Conservation (phyloP, 2,113 vertebrate species). For the Zosterops japonicus region DNA sequence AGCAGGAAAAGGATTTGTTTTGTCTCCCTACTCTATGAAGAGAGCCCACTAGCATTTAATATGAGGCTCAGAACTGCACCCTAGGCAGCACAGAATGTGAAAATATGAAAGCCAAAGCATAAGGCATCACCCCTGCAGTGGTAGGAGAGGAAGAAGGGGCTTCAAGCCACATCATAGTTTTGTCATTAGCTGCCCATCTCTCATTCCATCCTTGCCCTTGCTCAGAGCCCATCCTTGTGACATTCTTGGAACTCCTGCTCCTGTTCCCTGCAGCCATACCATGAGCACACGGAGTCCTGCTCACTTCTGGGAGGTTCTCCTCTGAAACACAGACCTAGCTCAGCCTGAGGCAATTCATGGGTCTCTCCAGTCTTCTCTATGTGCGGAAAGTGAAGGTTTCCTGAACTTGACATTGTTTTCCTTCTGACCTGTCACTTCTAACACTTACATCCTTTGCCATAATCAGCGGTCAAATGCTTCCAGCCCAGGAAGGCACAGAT, state of each 20-base stretch:
- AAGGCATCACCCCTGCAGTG: background rate
- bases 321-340: background rate
- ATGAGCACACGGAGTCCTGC: background rate
- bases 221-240: background rate
- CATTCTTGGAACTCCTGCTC: background rate
- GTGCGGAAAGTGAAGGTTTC: background rate
- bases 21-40: no score
- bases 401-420: background rate
- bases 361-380: background rate
- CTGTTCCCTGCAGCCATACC: background rate
- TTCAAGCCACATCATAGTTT: background rate
- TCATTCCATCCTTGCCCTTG: accelerated
- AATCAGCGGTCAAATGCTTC: background rate
- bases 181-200: background rate
- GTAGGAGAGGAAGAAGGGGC: background rate
- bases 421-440: background rate
- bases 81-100: no score
- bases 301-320: background rate
- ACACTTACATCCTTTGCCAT: background rate
- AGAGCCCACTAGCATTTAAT: no score
- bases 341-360: background rate
- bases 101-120: no score
- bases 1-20: no score
- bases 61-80: no score
- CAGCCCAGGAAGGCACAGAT: background rate